A percentile compares a stretch with the other conserved stretches of the same genome.
These are phyloP conservation scores for Vireo griseus DNA, from an alignment of 2,797 vertebrate species.

Conservation along the genomic window DNA sequence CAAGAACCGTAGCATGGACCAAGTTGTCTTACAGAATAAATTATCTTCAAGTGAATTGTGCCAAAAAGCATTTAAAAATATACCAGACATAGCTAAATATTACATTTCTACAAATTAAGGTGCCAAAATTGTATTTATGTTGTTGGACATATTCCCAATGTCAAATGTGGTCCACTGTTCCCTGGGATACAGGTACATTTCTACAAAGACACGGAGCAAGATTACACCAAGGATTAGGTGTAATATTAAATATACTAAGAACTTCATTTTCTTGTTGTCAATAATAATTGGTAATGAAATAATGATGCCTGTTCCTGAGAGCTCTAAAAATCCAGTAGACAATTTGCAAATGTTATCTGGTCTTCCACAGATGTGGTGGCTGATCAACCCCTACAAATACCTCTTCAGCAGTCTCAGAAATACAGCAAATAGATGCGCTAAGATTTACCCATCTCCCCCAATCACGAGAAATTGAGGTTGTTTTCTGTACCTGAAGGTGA, in stretches of 20 bases:
- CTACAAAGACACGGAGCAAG: neutral
- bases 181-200: neutral
- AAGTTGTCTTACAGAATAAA: neutral
- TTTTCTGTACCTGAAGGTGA: neutral
- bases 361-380: neutral
- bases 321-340: neutral
- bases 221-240: neutral
- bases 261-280: neutral
- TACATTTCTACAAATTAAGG: neutral
- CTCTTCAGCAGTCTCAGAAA: neutral
- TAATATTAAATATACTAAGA: neutral
- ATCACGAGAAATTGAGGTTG: neutral
- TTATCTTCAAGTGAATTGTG: neutral
- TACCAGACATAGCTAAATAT: neutral
- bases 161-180: neutral
- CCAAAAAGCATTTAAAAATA: neutral
- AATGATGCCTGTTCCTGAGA: neutral
- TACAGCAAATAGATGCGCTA: neutral
- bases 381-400: neutral
- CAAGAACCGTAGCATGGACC: neutral
- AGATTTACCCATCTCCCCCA: neutral
- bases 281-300: neutral
- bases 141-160: neutral
- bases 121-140: neutral
- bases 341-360: neutral